Percentiles rank a stretch among this genome's conserved stretches.
Conservation (phyloP, 2,888 invertebrate species). For the Tiphia femorata region DNA sequence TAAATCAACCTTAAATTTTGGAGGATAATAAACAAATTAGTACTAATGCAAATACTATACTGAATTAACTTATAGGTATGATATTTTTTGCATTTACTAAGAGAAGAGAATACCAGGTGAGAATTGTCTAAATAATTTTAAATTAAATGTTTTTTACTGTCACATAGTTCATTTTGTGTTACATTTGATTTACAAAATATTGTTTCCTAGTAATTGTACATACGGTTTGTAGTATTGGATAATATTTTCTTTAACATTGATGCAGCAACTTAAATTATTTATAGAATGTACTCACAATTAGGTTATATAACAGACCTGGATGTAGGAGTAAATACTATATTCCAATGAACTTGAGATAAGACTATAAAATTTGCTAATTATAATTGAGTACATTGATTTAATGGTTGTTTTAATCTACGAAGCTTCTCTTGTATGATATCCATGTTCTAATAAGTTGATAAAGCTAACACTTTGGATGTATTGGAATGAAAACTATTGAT, state of each 20-base stretch:
- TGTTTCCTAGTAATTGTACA: neutral
- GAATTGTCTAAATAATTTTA: no score
- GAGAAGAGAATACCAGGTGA: neutral
- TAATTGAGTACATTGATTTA: no score
- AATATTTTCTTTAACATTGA: neutral
- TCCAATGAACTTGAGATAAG: constrained; percentile 33
- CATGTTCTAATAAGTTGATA: no score
- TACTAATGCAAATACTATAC: constrained; percentile 38
- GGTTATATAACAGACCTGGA: neutral
- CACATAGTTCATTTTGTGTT: neutral
- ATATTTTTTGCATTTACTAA: constrained; percentile 3
- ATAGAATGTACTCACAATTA: neutral
- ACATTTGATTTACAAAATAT: neutral
- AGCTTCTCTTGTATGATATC: no score
- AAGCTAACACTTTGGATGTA: no score
- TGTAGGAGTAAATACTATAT: constrained; percentile 5
- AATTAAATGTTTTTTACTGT: no score
- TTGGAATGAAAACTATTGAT: no score
- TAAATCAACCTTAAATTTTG: constrained; percentile 25
- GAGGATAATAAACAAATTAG: constrained; percentile 29
- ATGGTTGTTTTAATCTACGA: no score
- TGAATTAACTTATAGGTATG: constrained; percentile 21
- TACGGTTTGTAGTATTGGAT: neutral
- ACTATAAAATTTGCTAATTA: constrained; percentile 42
- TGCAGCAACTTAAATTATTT: neutral